Evolutionary conservation across 2,113 vertebrate species (phyloP).

Genomic region (Pedetes capensis): DNA sequence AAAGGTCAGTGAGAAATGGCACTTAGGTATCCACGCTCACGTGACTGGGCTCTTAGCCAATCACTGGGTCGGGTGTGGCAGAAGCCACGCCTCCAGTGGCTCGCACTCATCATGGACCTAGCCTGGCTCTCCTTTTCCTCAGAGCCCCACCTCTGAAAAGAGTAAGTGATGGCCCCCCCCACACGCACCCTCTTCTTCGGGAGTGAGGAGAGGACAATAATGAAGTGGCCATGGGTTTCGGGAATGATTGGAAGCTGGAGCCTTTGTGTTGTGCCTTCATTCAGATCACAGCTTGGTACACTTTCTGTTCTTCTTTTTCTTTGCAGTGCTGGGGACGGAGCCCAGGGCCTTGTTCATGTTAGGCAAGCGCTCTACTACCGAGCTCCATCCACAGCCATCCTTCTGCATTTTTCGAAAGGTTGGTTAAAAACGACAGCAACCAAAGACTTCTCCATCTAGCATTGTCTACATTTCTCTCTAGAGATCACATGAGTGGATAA

Average conservation of each 20-base stretch:
- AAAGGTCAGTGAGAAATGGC: not conserved
- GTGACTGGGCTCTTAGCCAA: not conserved
- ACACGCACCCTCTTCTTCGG: not conserved
- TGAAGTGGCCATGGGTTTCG: rapidly evolving
- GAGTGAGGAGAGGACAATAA: not conserved
- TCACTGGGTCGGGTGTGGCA: not conserved
- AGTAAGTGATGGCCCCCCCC: no score
- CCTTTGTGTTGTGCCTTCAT: not conserved
- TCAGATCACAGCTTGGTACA: not conserved
- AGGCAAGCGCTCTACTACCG: not conserved
- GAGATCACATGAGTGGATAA: not conserved
- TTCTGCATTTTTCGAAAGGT: not conserved
- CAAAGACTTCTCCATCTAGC: not conserved
- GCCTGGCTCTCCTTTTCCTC: not conserved
- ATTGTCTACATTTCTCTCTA: not conserved
- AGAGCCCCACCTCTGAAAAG: not conserved
- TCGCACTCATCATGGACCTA: not conserved
- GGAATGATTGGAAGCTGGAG: not conserved
- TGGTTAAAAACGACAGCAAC: not conserved
- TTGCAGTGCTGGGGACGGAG: not conserved
- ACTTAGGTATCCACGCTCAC: rapidly evolving
- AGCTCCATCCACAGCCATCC: not conserved
- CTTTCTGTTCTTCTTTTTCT: not conserved
- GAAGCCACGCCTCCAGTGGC: not conserved
- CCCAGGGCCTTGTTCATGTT: not conserved